A percentile compares a stretch with the other conserved stretches of the same genome.
phyloP scores from a whole-genome alignment of 2,797 vertebrate species.

The Paedocypris micromegethes region DNA sequence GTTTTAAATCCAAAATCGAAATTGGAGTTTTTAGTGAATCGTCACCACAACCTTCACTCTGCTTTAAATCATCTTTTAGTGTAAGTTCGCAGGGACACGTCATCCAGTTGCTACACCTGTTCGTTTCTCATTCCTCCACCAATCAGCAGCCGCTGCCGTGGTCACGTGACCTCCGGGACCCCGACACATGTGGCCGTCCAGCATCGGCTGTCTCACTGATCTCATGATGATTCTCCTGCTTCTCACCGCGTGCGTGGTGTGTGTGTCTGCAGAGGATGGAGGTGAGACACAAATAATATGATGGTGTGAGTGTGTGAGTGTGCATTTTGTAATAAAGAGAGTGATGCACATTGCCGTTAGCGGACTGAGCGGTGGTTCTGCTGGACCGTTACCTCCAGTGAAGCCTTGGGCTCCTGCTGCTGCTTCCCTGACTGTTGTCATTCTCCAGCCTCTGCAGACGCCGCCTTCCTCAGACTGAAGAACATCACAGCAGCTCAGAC shows the following conservation, averaged over 20 bases:
- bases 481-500: conserved; percentile 59
- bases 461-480: conserved; percentile 51
- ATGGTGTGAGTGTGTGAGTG: no score
- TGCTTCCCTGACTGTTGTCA: neutral
- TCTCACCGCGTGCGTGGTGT: conserved; percentile 51
- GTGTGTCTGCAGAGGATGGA: conserved; percentile 51
- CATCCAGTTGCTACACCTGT: conserved; percentile 59
- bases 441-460: conserved; percentile 48
- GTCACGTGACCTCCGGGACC: conserved; percentile 28
- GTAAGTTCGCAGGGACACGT: conserved; percentile 60
- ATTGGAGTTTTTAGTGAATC: no score
- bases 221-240: conserved; percentile 53
- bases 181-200: conserved; percentile 6
- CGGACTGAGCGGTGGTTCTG: no score
- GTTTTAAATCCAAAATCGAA: no score
- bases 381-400: no score
- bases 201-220: neutral
- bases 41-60: neutral
- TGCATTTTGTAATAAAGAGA: no score
- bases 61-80: neutral
- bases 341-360: no score
- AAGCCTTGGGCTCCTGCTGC: no score
- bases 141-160: conserved; percentile 45
- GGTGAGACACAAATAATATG: conserved; percentile 51
- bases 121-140: conserved; percentile 63